phyloP scores from a whole-genome alignment of 2,113 vertebrate species.

The Pollachius pollachius region DNA sequence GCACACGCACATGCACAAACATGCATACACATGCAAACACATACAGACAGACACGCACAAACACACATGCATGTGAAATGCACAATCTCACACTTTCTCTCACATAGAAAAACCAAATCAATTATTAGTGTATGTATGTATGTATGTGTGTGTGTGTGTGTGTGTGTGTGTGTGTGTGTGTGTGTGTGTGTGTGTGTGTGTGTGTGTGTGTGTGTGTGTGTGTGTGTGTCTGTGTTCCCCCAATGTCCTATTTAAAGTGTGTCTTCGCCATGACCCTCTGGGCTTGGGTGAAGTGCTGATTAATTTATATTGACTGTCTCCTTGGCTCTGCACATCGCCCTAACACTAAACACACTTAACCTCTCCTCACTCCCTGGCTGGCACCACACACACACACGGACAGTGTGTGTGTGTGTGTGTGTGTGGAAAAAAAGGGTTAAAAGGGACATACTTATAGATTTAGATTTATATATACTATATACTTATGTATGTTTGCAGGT shows the following conservation, averaged over 20 bases:
- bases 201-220: neutral
- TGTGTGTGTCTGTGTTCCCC: neutral
- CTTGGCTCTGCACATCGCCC: conserved; percentile 35
- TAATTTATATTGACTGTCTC: conserved; percentile 31
- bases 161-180: too few relatives aligned
- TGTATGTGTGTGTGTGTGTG: neutral
- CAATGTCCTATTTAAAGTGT: conserved; percentile 16
- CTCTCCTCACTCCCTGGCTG: conserved; percentile 24
- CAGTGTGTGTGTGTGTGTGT: neutral
- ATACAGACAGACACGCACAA: too few relatives aligned
- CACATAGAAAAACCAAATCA: conserved; percentile 1
- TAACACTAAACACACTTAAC: conserved; percentile 52
- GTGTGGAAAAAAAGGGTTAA: too few relatives aligned
- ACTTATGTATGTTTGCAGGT: too few relatives aligned
- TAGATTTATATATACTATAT: too few relatives aligned
- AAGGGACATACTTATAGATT: neutral
- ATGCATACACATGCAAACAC: too few relatives aligned
- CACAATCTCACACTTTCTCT: neutral
- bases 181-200: too few relatives aligned
- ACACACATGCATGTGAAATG: neutral
- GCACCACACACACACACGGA: neutral
- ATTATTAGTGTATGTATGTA: too few relatives aligned
- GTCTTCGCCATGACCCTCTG: conserved; percentile 8
- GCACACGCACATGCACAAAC: conserved; percentile 2
- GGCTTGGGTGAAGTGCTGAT: conserved; percentile 32